phyloP scores from a whole-genome alignment of 2,888 invertebrate species.

The Perdita meconis region DNA sequence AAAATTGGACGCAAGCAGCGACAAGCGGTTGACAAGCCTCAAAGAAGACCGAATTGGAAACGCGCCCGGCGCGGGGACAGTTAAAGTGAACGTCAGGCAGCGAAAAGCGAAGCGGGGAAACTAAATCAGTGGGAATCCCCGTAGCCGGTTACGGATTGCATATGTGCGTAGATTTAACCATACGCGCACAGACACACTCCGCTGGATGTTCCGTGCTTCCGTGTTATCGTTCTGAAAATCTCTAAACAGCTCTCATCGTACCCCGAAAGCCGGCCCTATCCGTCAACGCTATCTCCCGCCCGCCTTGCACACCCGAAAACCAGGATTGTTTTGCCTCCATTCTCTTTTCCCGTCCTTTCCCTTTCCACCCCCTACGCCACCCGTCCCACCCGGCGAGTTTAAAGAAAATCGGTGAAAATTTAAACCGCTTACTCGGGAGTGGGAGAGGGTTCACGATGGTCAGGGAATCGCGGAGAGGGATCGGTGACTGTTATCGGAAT shows the following conservation, averaged over 20 bases:
- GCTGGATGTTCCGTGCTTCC: constrained; percentile 47
- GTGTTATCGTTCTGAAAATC: constrained; percentile 77
- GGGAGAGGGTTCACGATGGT: constrained; percentile 44
- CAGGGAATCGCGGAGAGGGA: constrained; percentile 56
- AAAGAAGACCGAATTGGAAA: constrained; percentile 24
- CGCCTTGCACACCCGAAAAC: constrained; percentile 52
- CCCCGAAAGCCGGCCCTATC: constrained; percentile 70
- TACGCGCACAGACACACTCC: constrained; percentile 25
- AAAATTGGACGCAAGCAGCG: neutral
- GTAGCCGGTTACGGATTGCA: constrained; percentile 60
- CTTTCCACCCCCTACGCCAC: constrained; percentile 61
- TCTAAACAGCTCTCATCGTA: constrained; percentile 76
- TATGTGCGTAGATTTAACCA: constrained; percentile 72
- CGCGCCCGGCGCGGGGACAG: neutral
- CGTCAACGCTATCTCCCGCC: constrained; percentile 80
- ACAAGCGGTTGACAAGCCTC: constrained; percentile 12
- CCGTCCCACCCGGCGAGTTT: constrained; percentile 72
- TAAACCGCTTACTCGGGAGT: constrained; percentile 73
- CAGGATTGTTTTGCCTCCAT: constrained; percentile 77
- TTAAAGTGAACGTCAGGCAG: constrained; percentile 29
- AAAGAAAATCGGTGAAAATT: constrained; percentile 82
- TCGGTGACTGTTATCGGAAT: constrained; percentile 79
- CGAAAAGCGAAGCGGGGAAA: constrained; percentile 65
- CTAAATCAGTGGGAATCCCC: constrained; percentile 75
- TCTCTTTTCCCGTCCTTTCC: constrained; percentile 50